Base-by-base conservation (phyloP, 1,140 invertebrate genomes). In the Acromyrmex echinatior region DNA sequence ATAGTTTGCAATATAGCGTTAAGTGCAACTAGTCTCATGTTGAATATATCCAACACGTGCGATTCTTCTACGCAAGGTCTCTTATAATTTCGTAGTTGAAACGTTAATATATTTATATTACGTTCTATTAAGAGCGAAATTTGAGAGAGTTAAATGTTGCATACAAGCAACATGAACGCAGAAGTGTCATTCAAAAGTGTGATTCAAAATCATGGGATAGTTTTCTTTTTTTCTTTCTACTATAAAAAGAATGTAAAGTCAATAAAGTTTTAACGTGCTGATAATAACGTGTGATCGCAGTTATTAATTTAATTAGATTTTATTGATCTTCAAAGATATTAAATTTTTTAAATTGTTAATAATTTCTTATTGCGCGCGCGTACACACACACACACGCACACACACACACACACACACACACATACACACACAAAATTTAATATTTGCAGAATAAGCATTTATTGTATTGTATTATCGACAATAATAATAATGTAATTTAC, bases 21-120 rank as follows among this genome's bases (percentile, higher is more conserved):
- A 21, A 45, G 70, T 86, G 88, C 88, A 89, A 89, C 82, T 77
- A 87, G 84, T 89, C 68, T 71, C 35, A 62, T 5, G 3, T 18
- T n/a, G 9, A 68, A 28, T n/a, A 71, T 6, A 16, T 28, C 6
- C 9, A 12, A 16, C 7, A 84, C 28, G 63, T 74, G 53, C 68
- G 73, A 60, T 62, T 62, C 49, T 25, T 31, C 39, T 56, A 74
- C 31, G 74, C 58, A 49, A 84, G 65, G 73, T 71, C 35, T 68
- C 14, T 51, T 58, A 9, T 28, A 62, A 62, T 18, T 62, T 31
- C 6, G 7, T 10, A 28, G 4, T 3, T 65, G n/a, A 14, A 51
- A 45, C 28, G n/a, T 51, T 45, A 74, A 63, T 71, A 31, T 63
- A 31, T 35, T 12, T 39, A 35, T 39, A 35, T 73, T 39, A 3